A percentile compares a stretch with the other conserved stretches of the same genome.
phyloP scores from a whole-genome alignment of 2,113 vertebrate species.

The Myrmecobius fasciatus region DNA sequence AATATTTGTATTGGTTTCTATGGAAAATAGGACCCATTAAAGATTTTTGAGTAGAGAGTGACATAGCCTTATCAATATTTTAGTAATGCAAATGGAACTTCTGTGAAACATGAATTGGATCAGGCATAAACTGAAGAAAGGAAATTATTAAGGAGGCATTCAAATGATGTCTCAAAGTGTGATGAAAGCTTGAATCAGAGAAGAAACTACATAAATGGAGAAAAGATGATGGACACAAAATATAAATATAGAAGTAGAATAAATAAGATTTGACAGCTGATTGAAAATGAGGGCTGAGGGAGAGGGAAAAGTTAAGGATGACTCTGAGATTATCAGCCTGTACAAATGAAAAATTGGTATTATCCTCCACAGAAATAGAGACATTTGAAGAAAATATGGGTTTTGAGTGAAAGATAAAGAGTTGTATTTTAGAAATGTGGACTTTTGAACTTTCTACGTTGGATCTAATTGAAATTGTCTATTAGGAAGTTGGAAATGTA shows the following conservation, averaged over 20 bases:
- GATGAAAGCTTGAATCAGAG: background rate
- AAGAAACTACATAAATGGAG: too few relatives aligned
- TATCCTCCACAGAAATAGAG: background rate
- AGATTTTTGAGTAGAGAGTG: background rate
- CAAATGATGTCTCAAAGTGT: background rate
- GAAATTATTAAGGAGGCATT: background rate
- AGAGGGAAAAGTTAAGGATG: background rate
- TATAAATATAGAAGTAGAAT: too few relatives aligned
- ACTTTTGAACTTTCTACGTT: background rate
- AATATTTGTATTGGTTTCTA: background rate
- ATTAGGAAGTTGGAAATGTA: too few relatives aligned
- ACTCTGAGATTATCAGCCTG: background rate
- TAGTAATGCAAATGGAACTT: too few relatives aligned
- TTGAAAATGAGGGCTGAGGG: background rate
- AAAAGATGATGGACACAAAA: too few relatives aligned
- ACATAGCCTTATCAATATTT: background rate
- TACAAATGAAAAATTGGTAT: background rate
- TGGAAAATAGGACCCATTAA: background rate
- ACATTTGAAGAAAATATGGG: background rate
- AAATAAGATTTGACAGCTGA: background rate
- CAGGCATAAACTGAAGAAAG: background rate
- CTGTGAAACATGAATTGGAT: background rate
- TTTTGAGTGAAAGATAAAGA: background rate
- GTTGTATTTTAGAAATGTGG: background rate
- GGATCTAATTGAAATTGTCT: too few relatives aligned